Evolutionary conservation across 1,140 invertebrate genomes (phyloP), one percentile per base, ranked within the genome.

Genomic region (Gonatopus flavifemur): DNA sequence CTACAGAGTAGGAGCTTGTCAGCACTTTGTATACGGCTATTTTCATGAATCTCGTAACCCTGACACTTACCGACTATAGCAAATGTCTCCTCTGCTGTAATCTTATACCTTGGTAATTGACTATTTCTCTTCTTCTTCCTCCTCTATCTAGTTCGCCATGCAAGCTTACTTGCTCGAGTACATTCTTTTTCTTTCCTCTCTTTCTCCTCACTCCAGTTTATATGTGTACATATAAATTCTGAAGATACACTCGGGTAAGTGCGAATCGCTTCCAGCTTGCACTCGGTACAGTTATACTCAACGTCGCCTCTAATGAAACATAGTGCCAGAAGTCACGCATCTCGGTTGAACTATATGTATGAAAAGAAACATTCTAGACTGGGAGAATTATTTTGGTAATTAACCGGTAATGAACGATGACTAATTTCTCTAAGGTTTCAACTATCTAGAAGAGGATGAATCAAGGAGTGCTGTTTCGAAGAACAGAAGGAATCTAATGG

Each of bases 381-480:
- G 31, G 37, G 42, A 55, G 52, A 56, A 43, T 52, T 43, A 48
- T 36, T 56, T 44, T 38, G 42, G 54, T 52, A 52, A 56, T 56
- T 56, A 56, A 56, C 43, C 39, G 44, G 49, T 56, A 56, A 56
- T 56, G 49, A 56, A 49, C 49, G 49, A 56, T 56, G 54, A 56
- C 54, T 44, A 44, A 25, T 35, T 32, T 39, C 30, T n/a, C n/a
- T n/a, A 42, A 20, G 43, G 42, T 24, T 51, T 33, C 19, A 45
- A 28, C 10, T 38, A 13, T n/a, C 9, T 5, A 5, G 9, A n/a
- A 28, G 21, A 25, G 20, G 40, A 28, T 42, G 28, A 42, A 42
- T 42, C 24, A 42, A 42, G 21, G 9, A 10, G 13, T n/a, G n/a
- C n/a, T n/a, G n/a, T n/a, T n/a, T 10, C 7, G 38, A 24, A 13